Percentiles rank a stretch among this genome's conserved stretches.
Conservation (phyloP, 2,113 vertebrate species). For the Xiphophorus couchianus region DNA sequence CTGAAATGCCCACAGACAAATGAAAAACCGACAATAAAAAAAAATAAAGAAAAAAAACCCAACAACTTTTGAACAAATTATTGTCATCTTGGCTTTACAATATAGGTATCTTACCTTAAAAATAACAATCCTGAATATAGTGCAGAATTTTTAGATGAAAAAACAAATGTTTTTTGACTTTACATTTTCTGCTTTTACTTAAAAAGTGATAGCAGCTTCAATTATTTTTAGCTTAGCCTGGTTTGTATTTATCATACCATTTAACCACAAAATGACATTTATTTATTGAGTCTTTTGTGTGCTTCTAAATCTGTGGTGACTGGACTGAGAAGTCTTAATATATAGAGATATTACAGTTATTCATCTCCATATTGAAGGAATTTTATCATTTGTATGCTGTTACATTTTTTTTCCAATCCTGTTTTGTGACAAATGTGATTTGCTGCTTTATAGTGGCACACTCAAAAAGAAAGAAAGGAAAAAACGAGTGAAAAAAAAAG, state of each 20-base stretch:
- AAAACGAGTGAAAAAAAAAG: conserved; percentile 1
- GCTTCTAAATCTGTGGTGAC: background rate
- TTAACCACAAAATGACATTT: background rate
- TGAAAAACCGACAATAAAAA: background rate
- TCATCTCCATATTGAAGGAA: background rate
- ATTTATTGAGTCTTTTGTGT: background rate
- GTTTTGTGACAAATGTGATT: conserved; percentile 34
- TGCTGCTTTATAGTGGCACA: conserved; percentile 22
- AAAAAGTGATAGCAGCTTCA: background rate
- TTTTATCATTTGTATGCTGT: background rate
- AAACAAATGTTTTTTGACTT: background rate
- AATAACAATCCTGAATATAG: background rate
- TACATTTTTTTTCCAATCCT: background rate
- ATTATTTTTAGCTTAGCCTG: background rate
- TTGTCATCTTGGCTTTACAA: background rate
- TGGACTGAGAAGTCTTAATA: background rate
- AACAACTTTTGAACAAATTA: no score
- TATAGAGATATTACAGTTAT: background rate
- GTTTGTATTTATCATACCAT: background rate
- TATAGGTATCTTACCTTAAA: background rate
- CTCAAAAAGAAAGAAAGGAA: conserved; percentile 5
- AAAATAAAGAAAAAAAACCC: no score
- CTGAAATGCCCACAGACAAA: background rate
- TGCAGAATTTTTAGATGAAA: background rate
- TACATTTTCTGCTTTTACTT: background rate